Base-by-base conservation (phyloP, 2,888 invertebrate species). In the Arenicola marina region DNA sequence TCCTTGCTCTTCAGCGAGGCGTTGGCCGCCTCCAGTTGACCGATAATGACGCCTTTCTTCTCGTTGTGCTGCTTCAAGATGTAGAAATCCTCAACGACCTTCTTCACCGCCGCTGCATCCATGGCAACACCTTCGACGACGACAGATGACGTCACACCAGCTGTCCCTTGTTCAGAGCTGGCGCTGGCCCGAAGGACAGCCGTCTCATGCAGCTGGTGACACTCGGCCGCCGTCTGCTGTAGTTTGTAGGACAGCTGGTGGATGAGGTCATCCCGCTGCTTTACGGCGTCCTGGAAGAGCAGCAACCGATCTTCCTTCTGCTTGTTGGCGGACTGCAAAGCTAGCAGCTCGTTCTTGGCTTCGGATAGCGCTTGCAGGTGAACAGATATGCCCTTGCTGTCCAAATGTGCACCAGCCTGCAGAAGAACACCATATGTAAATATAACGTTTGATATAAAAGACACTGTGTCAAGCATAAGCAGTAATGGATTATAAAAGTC, bases 281-380 rank as follows among this genome's bases (percentile, higher is more conserved):
- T 46, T 21, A 69, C 44, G 15, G 68, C 64, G 26, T 62, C 56
- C 38, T 62, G 63, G 11, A 68, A 55, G 24, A 51, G 29, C 32
- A 53, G 24, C 28, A 68, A 33, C 56, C 67, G 66, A 7, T 34
- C 18, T 24, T 68, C 68, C 28, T 67, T 68, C 21, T 60, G 48
- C 11, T 34, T 33, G 57, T 45, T 62, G 45, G 54, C 56, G 43
- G 70, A 66, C 63, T 78, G 77, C 28, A 81, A 74, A 31, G 68
- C 66, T 18, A 76, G 62, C 29, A 81, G 75, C 67, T 82, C 78
- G 32, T 69, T 67, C 65, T 76, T 79, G 18, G 80, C 80, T 38
- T 75, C 73, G 45, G 75, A 69, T n/a, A 82, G 66, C 4, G 79
- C 76, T 53, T 73, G 66, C 2, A 75, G 66, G 2, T 78, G 76